Conservation (phyloP, 2,797 vertebrate species). For the Siniperca obscura region DNA sequence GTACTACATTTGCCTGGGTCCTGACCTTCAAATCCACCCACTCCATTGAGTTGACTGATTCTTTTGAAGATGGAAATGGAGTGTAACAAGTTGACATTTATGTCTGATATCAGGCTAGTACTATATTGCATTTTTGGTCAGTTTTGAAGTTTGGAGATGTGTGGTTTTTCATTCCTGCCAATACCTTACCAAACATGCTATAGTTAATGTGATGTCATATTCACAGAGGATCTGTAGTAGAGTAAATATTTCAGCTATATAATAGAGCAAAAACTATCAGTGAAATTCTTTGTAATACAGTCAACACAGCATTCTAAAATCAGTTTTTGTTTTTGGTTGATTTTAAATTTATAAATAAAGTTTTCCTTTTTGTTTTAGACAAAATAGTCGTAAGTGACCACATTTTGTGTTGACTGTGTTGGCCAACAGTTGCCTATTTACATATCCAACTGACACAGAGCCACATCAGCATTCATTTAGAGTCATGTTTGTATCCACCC, state of each 20-base stretch:
- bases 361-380: background rate
- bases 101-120: background rate
- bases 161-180: background rate
- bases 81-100: too few species aligned
- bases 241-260: background rate
- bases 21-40: too few species aligned
- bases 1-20: background rate
- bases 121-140: background rate
- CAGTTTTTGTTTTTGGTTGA: background rate
- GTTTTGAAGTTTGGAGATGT: background rate
- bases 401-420: too few species aligned
- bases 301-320: background rate
- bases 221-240: background rate
- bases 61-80: too few species aligned
- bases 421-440: background rate
- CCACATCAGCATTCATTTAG: background rate
- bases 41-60: too few species aligned
- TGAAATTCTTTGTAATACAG: conserved; percentile 3
- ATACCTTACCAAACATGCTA: background rate
- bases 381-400: background rate
- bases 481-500: background rate
- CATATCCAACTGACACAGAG: background rate
- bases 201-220: background rate
- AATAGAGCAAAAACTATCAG: background rate
- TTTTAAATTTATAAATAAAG: background rate